A percentile compares a stretch with the other conserved stretches of the same genome.
Conservation (phyloP, 2,888 invertebrate species). For the Congeria kusceri region DNA sequence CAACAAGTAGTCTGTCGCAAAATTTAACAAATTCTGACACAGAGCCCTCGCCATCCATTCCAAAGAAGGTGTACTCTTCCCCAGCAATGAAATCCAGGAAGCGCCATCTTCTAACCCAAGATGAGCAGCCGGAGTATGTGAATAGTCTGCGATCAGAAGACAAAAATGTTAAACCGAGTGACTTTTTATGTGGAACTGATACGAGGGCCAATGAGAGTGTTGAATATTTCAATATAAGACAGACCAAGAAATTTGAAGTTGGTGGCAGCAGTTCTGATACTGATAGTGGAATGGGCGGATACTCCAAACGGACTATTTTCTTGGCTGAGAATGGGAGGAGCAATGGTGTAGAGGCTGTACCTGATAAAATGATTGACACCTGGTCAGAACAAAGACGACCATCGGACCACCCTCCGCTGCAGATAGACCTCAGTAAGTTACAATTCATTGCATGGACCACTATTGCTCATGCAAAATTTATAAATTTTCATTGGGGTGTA, state of each 20-base stretch:
- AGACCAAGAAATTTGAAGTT: constrained; percentile 32
- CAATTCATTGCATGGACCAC: constrained; percentile 10
- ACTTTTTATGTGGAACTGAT: background rate
- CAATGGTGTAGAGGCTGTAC: constrained; percentile 87
- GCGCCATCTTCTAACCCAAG: background rate
- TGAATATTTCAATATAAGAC: constrained; percentile 47
- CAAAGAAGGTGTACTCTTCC: constrained; percentile 29
- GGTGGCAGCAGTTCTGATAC: constrained; percentile 74
- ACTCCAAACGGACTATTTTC: constrained; percentile 66
- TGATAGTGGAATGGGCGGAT: constrained; percentile 77
- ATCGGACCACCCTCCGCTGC: constrained; percentile 47
- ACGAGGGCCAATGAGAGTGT: constrained; percentile 10
- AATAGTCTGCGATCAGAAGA: constrained; percentile 11
- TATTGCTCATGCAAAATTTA: too few species aligned
- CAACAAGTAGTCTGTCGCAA: constrained; percentile 36
- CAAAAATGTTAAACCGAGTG: background rate
- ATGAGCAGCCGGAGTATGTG: constrained; percentile 2
- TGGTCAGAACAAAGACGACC: constrained; percentile 89
- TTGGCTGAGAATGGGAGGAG: constrained; percentile 15
- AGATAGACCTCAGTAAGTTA: constrained; percentile 65
- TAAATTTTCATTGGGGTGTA: too few species aligned
- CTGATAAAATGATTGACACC: constrained; percentile 86
- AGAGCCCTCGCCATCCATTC: constrained; percentile 22
- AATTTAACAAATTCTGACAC: constrained; percentile 43
- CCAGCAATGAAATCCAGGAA: constrained; percentile 19